A percentile compares a stretch with the other conserved stretches of the same genome.
Conservation (phyloP, 2,888 invertebrate species). For the Artemia sinica region DNA sequence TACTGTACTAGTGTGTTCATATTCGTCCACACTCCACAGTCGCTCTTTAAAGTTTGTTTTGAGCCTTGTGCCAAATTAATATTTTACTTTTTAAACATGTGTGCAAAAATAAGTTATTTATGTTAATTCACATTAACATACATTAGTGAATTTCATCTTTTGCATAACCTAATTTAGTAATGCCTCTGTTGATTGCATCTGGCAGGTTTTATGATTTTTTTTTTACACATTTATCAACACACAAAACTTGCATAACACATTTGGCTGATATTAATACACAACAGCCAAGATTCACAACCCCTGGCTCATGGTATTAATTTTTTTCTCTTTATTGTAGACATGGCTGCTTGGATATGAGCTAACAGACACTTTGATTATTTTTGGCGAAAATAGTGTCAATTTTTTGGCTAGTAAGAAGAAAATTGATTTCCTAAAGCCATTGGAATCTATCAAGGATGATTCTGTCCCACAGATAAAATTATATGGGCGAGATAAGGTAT, state of each 20-base stretch:
- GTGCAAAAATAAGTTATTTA: too few relatives aligned
- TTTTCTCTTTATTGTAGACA: slow-evolving; percentile 41
- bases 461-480: slow-evolving; percentile 68
- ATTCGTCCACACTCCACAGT: too few relatives aligned
- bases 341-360: slow-evolving; percentile 96
- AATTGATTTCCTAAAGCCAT: slow-evolving; percentile 81
- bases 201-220: too few relatives aligned
- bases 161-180: too few relatives aligned
- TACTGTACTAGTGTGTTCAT: too few relatives aligned
- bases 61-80: too few relatives aligned
- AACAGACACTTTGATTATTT: slow-evolving; percentile 81
- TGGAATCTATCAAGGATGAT: slow-evolving; percentile 67
- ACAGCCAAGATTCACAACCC: too few relatives aligned
- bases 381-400: slow-evolving; percentile 65
- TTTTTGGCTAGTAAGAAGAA: slow-evolving; percentile 95
- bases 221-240: neutral
- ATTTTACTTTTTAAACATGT: too few relatives aligned
- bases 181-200: too few relatives aligned
- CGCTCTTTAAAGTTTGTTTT: too few relatives aligned
- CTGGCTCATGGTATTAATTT: neutral
- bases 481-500: slow-evolving; percentile 71
- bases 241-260: slow-evolving; percentile 14
- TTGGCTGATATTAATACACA: slow-evolving; percentile 9
- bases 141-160: too few relatives aligned
- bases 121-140: too few relatives aligned